phyloP scores from a whole-genome alignment of 1,140 invertebrate species.

The Sweltsa coloradensis region DNA sequence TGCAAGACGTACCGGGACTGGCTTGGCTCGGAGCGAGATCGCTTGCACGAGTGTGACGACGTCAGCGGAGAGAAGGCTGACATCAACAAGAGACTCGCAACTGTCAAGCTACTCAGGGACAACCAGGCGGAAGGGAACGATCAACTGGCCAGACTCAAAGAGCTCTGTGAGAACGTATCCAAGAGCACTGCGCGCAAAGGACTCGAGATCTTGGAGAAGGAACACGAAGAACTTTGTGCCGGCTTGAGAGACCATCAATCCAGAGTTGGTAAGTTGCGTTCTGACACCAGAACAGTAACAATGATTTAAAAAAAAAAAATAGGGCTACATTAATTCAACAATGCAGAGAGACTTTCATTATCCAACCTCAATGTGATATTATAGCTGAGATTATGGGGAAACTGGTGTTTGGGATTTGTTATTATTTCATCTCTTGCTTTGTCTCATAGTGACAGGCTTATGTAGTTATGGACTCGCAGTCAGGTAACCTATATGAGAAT shows the following conservation, averaged over 20 bases:
- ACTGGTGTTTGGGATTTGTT: too few species aligned
- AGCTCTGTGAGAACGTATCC: conserved; percentile 52
- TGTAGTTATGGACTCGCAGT: too few species aligned
- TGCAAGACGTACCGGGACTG: conserved; percentile 66
- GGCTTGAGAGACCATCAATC: conserved; percentile 48
- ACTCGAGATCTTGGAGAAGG: conserved; percentile 55
- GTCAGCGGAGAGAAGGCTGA: conserved; percentile 68
- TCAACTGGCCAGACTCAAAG: conserved; percentile 53
- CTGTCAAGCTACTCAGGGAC: conserved; percentile 50
- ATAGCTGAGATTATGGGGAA: too few species aligned
- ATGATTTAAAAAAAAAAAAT: too few species aligned
- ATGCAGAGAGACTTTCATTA: too few species aligned
- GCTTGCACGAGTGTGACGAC: conserved; percentile 63
- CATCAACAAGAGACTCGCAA: conserved; percentile 57
- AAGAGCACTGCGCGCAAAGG: conserved; percentile 72
- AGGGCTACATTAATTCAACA: too few species aligned
- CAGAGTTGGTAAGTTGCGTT: conserved; percentile 46
- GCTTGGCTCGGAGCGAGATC: conserved; percentile 61
- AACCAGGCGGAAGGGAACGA: conserved; percentile 57
- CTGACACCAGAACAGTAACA: too few species aligned
- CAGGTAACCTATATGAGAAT: too few species aligned
- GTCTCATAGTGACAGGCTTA: too few species aligned
- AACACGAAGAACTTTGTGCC: conserved; percentile 54
- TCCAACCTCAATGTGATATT: too few species aligned
- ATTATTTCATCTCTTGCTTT: too few species aligned